Percentiles rank a stretch among this genome's conserved stretches.
These are phyloP conservation scores for Temnothorax nylanderi DNA, from an alignment of 1,140 invertebrate species.

Conservation along the genomic window DNA sequence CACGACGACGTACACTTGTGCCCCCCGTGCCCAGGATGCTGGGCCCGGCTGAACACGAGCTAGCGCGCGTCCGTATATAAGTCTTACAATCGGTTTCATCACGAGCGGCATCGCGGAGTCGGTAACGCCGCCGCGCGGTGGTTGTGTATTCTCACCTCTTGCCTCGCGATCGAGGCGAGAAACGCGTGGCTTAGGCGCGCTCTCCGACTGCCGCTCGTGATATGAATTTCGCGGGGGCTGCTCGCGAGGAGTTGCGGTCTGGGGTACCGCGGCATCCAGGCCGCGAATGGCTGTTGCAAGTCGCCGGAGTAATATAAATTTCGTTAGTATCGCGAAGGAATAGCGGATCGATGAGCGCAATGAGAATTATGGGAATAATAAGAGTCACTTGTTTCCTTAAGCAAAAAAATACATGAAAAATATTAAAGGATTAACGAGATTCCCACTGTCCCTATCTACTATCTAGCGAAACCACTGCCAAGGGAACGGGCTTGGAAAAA, in stretches of 20 bases:
- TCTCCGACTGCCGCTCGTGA: background rate
- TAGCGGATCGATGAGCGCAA: background rate
- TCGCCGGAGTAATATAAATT: background rate
- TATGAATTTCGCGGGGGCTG: slow-evolving; percentile 32
- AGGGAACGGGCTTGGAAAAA: no score
- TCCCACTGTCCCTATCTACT: no score
- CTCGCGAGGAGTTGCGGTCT: background rate
- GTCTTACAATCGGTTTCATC: slow-evolving; percentile 79
- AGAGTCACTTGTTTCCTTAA: background rate
- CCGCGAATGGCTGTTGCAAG: background rate
- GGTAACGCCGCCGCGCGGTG: slow-evolving; percentile 15
- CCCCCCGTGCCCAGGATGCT: slow-evolving; percentile 68
- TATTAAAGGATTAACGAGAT: no score
- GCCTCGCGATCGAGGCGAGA: slow-evolving; percentile 22
- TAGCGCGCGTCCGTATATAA: slow-evolving; percentile 57
- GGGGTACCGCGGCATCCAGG: background rate
- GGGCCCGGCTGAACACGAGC: slow-evolving; percentile 48
- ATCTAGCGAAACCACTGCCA: no score
- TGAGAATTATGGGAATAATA: background rate
- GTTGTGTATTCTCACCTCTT: slow-evolving; percentile 72
- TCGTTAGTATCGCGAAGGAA: background rate
- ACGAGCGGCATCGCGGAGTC: slow-evolving; percentile 54
- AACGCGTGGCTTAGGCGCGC: slow-evolving; percentile 6
- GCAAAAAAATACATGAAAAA: background rate
- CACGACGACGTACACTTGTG: slow-evolving; percentile 77